phyloP scores from a whole-genome alignment of 2,797 vertebrate genomes.

The Microtus obscurus region DNA sequence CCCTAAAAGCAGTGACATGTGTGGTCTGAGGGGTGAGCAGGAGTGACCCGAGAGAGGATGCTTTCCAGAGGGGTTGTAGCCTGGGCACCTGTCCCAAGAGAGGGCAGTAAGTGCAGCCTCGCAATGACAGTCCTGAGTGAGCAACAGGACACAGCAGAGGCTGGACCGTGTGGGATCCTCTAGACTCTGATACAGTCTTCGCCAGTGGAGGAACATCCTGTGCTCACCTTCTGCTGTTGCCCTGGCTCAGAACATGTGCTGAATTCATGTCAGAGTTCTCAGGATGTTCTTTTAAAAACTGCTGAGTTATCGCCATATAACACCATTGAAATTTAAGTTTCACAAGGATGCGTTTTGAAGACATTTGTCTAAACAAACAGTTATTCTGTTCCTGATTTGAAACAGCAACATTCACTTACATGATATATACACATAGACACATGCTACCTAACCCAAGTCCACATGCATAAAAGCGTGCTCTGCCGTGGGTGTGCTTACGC shows the following conservation, averaged over 20 bases:
- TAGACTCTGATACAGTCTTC: background rate
- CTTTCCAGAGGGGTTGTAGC: background rate
- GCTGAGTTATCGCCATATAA: background rate
- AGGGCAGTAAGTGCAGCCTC: too few species aligned
- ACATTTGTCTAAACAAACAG: background rate
- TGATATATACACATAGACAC: rapidly evolving
- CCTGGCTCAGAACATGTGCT: background rate
- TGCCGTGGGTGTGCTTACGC: rapidly evolving
- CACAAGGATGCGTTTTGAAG: background rate
- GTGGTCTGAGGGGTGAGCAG: background rate
- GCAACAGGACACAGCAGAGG: constrained; percentile 52
- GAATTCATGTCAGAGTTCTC: background rate
- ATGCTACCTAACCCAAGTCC: background rate
- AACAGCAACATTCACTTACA: background rate
- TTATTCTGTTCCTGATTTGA: background rate
- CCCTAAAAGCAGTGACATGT: background rate
- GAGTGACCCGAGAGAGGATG: background rate
- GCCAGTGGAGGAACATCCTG: too few species aligned
- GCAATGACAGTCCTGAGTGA: rapidly evolving
- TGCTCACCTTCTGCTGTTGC: background rate
- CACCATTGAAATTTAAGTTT: background rate
- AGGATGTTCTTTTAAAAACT: background rate
- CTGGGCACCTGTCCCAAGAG: background rate
- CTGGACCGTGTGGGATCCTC: background rate
- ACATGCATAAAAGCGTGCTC: rapidly evolving